phyloP scores from a whole-genome alignment of 2,113 vertebrate genomes.

The Pao palembangensis region DNA sequence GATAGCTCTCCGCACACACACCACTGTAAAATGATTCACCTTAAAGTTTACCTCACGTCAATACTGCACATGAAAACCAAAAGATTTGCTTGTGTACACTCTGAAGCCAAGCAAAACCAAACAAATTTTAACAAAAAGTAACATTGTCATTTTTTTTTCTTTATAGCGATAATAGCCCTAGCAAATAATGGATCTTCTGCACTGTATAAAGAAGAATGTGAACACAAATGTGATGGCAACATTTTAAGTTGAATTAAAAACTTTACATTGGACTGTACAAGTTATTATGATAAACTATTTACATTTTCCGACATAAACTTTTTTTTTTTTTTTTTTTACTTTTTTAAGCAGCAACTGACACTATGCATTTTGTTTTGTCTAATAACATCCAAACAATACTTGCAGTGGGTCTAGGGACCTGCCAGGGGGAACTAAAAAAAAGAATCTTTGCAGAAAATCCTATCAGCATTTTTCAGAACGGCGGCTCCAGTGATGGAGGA shows the following conservation, averaged over 20 bases:
- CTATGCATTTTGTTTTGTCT: conserved; percentile 84
- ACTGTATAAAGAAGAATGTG: conserved; percentile 92
- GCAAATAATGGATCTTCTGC: conserved; percentile 84
- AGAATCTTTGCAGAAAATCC: conserved; percentile 77
- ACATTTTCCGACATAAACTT: conserved; percentile 99
- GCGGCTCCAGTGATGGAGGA: conserved; percentile 76
- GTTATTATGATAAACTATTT: conserved; percentile 99
- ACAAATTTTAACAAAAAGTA: conserved; percentile 61
- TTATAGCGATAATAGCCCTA: conserved; percentile 84
- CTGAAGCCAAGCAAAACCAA: conserved; percentile 91
- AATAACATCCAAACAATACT: conserved; percentile 92
- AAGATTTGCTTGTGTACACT: conserved; percentile 89
- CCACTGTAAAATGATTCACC: conserved; percentile 89
- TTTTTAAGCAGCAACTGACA: conserved; percentile 98
- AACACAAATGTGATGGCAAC: conserved; percentile 94
- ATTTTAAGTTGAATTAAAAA: conserved; percentile 99
- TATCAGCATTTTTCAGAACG: conserved; percentile 78
- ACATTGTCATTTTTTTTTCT: conserved; percentile 63
- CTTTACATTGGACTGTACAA: conserved; percentile 99
- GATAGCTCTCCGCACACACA: conserved; percentile 86
- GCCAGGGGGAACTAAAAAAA: conserved; percentile 63
- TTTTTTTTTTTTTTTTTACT: conserved; percentile 61
- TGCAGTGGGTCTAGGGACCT: conserved; percentile 91
- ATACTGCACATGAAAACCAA: conserved; percentile 98
- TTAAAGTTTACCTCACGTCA: conserved; percentile 95